Percentiles rank a stretch among this genome's conserved stretches.
These are phyloP conservation scores for Manduca sexta DNA, from an alignment of 1,140 invertebrate species.

Conservation along the genomic window DNA sequence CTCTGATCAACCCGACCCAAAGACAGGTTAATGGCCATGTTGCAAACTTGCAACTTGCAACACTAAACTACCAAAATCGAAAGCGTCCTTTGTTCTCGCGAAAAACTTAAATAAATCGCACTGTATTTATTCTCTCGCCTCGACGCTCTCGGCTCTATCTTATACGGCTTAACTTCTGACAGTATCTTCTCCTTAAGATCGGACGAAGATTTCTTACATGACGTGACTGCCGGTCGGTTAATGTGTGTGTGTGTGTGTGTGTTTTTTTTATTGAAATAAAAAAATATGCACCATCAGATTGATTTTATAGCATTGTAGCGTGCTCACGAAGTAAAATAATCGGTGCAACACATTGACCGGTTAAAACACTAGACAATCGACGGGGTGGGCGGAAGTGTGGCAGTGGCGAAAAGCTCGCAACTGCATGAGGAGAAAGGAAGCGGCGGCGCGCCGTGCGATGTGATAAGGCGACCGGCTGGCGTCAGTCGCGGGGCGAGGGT, in stretches of 20 bases:
- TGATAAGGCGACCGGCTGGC: conserved; percentile 64
- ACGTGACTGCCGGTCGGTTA: too few relatives aligned
- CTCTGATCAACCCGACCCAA: conserved; percentile 15
- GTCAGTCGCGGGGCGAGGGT: conserved; percentile 31
- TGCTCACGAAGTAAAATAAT: conserved; percentile 37
- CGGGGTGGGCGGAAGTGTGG: conserved; percentile 66
- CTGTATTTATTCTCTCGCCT: too few relatives aligned
- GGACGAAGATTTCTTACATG: too few relatives aligned
- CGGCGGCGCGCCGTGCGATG: conserved; percentile 57
- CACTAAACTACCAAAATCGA: conserved; percentile 6
- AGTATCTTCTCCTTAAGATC: too few relatives aligned
- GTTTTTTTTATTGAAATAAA: too few relatives aligned
- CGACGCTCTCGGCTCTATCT: too few relatives aligned
- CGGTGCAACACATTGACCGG: conserved; percentile 51
- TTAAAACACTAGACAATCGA: conserved; percentile 57
- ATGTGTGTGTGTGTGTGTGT: too few relatives aligned
- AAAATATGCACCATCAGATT: too few relatives aligned
- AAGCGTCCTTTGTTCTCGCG: conserved; percentile 14
- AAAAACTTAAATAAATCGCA: neutral
- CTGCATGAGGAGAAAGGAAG: conserved; percentile 71
- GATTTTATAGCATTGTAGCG: conserved; percentile 2
- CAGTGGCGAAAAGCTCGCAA: conserved; percentile 70
- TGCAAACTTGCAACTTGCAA: conserved; percentile 18
- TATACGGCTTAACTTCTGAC: too few relatives aligned
- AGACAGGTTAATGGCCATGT: conserved; percentile 16